Conservation (phyloP, 2,797 vertebrate genomes). For the Paguma larvata region DNA sequence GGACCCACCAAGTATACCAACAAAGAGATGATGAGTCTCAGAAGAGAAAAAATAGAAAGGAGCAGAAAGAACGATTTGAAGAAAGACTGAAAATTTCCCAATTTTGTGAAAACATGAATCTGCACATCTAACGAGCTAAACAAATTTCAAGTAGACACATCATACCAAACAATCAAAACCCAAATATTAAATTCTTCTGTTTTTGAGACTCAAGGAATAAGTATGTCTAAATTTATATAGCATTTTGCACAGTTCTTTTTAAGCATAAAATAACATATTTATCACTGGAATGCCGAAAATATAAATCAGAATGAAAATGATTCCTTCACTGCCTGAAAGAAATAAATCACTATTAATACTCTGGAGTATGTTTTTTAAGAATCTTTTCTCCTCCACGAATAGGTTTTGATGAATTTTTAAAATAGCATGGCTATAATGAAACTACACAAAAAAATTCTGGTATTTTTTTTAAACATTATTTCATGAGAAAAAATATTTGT, state of each 20-base stretch:
- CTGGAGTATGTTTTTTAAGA: background rate
- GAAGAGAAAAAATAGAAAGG: background rate
- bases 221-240: background rate
- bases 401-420: conserved; percentile 1
- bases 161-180: background rate
- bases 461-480: conserved; percentile 33
- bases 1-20: background rate
- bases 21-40: background rate
- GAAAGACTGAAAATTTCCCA: background rate
- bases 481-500: background rate
- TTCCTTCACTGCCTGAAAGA: background rate
- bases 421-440: background rate
- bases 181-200: background rate
- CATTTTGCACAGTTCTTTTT: background rate
- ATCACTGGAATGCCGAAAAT: conserved; percentile 16
- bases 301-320: conserved; percentile 44
- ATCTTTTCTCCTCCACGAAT: background rate
- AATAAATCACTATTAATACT: background rate
- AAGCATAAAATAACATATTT: conserved; percentile 8
- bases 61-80: background rate
- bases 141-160: background rate
- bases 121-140: background rate
- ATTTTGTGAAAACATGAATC: conserved; percentile 32
- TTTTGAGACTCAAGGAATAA: conserved; percentile 42
- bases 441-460: background rate